Evolutionary conservation across 1,140 invertebrate genomes (phyloP).

Genomic region (Pemphigus obesinymphae): DNA sequence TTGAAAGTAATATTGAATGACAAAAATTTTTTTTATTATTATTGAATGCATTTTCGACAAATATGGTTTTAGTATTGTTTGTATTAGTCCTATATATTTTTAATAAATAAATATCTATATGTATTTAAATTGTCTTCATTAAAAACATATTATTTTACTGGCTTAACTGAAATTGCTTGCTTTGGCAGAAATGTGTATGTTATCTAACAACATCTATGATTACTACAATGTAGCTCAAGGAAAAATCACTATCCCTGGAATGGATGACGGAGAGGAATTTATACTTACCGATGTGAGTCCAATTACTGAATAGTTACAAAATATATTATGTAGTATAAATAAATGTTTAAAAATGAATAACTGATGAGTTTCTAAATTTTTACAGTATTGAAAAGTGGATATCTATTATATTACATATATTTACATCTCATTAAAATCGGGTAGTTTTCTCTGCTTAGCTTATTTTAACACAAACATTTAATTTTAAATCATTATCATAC

Average conservation of each 20-base stretch:
- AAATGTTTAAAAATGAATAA: background rate
- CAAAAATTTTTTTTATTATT: background rate
- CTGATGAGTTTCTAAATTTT: background rate
- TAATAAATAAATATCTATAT: background rate
- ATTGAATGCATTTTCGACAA: background rate
- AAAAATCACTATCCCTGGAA: slow-evolving; percentile 67
- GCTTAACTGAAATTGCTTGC: slow-evolving; percentile 12
- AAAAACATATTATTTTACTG: background rate
- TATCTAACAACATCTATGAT: slow-evolving; percentile 62
- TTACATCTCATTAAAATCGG: background rate
- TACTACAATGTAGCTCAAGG: slow-evolving; percentile 74
- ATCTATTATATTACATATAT: background rate
- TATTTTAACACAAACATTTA: background rate
- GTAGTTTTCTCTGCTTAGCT: slow-evolving; percentile 13
- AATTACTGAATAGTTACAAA: background rate
- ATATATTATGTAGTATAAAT: background rate
- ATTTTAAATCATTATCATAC: background rate
- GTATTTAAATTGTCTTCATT: background rate
- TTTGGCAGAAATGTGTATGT: slow-evolving; percentile 54
- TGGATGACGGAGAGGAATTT: slow-evolving; percentile 74
- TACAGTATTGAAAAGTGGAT: background rate
- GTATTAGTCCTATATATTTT: background rate
- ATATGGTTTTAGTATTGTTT: background rate
- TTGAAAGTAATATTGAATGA: too few species aligned
- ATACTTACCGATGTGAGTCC: slow-evolving; percentile 66